Percentiles rank a stretch among this genome's conserved stretches.
These are phyloP conservation scores for Syrrhaptes paradoxus DNA, from an alignment of 2,113 vertebrate species.

Conservation along the genomic window DNA sequence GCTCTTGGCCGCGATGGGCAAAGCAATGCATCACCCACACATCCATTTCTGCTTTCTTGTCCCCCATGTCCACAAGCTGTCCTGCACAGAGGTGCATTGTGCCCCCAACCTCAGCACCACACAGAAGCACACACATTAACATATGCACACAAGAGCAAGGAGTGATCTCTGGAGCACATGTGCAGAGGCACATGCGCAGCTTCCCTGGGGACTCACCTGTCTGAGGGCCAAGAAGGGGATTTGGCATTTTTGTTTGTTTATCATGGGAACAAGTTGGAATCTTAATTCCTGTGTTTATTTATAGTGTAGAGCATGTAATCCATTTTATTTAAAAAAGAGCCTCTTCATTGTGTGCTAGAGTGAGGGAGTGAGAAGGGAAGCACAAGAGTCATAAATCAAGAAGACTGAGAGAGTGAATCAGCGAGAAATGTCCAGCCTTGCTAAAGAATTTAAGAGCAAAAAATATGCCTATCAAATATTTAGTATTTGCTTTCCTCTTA, in stretches of 20 bases:
- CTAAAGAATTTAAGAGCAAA: conserved; percentile 45
- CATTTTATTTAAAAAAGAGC: conserved; percentile 59
- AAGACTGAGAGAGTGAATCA: conserved; percentile 56
- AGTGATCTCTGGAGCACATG: neutral
- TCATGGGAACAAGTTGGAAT: conserved; percentile 53
- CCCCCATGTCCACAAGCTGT: rapidly evolving
- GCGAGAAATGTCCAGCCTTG: conserved; percentile 39
- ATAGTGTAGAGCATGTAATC: conserved; percentile 62
- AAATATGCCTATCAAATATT: conserved; percentile 69
- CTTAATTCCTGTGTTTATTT: conserved; percentile 67
- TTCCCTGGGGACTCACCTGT: conserved; percentile 16
- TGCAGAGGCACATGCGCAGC: neutral
- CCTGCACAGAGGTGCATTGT: rapidly evolving
- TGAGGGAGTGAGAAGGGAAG: conserved; percentile 28
- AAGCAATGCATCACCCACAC: neutral
- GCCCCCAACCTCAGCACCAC: rapidly evolving
- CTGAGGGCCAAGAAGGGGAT: conserved; percentile 8
- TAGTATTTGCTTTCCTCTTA: conserved; percentile 48
- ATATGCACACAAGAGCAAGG: neutral
- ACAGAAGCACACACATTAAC: rapidly evolving
- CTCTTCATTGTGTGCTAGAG: conserved; percentile 48
- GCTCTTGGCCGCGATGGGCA: neutral
- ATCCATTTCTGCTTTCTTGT: neutral
- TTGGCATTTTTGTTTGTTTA: conserved; percentile 60
- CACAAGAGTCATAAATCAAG: conserved; percentile 31